phyloP scores from a whole-genome alignment of 1,140 invertebrate genomes.

The Trichoplusia ni region DNA sequence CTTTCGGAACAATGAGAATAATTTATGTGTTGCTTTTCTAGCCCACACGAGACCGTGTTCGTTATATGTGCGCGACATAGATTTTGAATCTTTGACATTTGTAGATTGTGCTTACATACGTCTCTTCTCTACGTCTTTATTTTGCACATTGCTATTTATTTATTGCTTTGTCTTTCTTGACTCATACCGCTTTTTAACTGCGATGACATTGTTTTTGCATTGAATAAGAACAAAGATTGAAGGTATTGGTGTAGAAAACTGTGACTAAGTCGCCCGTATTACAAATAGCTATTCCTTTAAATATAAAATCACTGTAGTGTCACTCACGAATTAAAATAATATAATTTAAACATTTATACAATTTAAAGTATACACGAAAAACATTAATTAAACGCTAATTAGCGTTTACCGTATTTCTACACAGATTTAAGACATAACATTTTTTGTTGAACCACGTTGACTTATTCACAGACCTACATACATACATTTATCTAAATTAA shows the following conservation, averaged over 20 bases:
- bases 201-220: not conserved
- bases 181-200: not conserved
- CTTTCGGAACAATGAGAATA: conserved; percentile 63
- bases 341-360: not conserved
- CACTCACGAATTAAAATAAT: not conserved
- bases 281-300: no score
- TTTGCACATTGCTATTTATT: conserved; percentile 21
- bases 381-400: conserved; percentile 11
- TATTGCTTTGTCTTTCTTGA: conserved; percentile 10
- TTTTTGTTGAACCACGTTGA: conserved; percentile 9
- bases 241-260: no score
- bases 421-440: conserved; percentile 3
- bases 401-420: not conserved
- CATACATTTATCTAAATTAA: conserved; percentile 16
- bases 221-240: no score
- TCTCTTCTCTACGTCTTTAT: conserved; percentile 23
- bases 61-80: conserved; percentile 48
- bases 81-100: conserved; percentile 50
- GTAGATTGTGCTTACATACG: conserved; percentile 28
- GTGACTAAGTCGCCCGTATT: no score
- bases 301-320: no score
- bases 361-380: not conserved
- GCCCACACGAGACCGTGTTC: conserved; percentile 53
- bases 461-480: conserved; percentile 8
- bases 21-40: conserved; percentile 58